Percentiles rank a stretch among this genome's conserved stretches.
Conservation (phyloP, 37 sponge, comb jelly and placozoan species). For the Hormiphora californensis region DNA sequence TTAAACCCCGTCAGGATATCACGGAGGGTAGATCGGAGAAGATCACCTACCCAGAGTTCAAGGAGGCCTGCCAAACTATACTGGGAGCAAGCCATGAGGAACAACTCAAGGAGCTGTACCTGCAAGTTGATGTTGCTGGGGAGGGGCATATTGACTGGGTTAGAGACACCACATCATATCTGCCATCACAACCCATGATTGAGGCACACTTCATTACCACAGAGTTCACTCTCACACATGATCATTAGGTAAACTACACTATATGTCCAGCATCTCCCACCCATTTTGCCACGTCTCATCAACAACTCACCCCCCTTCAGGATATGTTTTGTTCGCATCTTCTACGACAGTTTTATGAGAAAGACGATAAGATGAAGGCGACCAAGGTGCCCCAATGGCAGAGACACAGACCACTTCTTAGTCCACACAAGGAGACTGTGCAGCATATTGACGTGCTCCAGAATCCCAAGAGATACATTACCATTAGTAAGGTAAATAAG, state of each 20-base stretch:
- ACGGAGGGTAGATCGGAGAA: conserved; percentile 32
- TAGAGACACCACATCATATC: no score
- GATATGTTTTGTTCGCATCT: conserved; percentile 55
- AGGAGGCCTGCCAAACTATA: conserved; percentile 23
- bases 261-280: no score
- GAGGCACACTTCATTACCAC: no score
- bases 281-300: no score
- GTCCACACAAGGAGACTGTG: conserved; percentile 53
- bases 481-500: conserved; percentile 53
- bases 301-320: no score
- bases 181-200: no score
- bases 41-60: neutral
- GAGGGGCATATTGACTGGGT: conserved; percentile 57
- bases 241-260: no score
- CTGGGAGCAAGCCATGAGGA: conserved; percentile 9
- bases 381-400: conserved; percentile 56
- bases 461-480: conserved; percentile 54
- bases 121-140: conserved; percentile 35
- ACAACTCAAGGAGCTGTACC: conserved; percentile 24
- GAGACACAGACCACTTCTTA: conserved; percentile 4
- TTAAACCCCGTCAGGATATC: neutral
- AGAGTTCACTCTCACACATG: no score
- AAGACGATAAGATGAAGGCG: conserved; percentile 52
- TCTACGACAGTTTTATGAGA: conserved; percentile 52
- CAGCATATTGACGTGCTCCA: conserved; percentile 28